A percentile compares a stretch with the other conserved stretches of the same genome.
phyloP scores from a whole-genome alignment of 2,888 invertebrate genomes.

The Halictus quadricinctus region DNA sequence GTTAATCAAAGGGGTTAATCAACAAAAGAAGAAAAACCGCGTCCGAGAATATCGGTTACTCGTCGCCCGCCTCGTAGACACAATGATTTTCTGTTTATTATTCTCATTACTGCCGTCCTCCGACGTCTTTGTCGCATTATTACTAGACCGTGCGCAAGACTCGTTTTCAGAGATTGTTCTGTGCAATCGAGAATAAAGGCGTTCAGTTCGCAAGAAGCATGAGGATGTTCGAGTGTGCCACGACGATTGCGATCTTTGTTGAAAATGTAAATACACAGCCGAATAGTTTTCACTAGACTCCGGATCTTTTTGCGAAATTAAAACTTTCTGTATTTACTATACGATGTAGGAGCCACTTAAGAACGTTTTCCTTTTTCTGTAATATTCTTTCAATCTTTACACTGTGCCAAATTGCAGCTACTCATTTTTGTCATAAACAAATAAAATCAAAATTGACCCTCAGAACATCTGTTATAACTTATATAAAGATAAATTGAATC shows the following conservation, averaged over 20 bases:
- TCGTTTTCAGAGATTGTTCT: neutral
- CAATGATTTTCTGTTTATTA: conserved; percentile 11
- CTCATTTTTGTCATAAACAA: neutral
- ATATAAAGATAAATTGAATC: too few relatives aligned
- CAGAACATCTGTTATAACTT: too few relatives aligned
- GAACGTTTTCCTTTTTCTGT: neutral
- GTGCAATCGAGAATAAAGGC: neutral
- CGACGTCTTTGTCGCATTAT: neutral
- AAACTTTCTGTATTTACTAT: neutral
- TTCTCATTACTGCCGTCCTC: neutral
- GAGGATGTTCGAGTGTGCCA: neutral
- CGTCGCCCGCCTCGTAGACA: neutral
- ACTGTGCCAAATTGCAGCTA: neutral
- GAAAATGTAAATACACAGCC: too few relatives aligned
- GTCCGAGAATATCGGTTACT: neutral
- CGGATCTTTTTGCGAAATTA: neutral
- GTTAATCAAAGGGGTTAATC: conserved; percentile 6
- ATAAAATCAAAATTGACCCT: too few relatives aligned
- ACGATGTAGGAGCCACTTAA: neutral
- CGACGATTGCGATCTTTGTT: neutral
- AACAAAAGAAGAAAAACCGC: conserved; percentile 4
- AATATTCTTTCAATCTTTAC: neutral
- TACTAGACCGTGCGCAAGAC: neutral
- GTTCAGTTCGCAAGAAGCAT: neutral
- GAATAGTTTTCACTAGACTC: neutral